Base-by-base conservation (phyloP, 1,140 invertebrate genomes). In the Branchinecta lynchi region DNA sequence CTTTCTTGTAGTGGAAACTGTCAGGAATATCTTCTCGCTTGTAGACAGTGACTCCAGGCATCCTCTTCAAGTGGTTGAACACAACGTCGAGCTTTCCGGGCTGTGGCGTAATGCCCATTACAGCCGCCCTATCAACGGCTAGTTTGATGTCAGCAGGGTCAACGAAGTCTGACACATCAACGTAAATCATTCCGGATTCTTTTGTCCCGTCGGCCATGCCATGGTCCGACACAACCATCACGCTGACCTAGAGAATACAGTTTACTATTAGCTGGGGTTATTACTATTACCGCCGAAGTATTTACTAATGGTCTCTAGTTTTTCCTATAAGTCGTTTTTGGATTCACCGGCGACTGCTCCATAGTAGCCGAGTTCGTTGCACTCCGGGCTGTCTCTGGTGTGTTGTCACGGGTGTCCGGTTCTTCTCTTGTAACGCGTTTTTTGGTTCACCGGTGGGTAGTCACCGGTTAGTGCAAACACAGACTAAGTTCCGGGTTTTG, bases 11-110 rank as follows among this genome's bases (percentile, higher is more conserved):
- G 71, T 78, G 77, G 71, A 74, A 78, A n/a, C 74, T 45, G 9
- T 77, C 74, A 8, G 79, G 77, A 66, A 79, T 76, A 7, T 78
- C 76, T 9, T 76, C 73, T 46, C 72, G 72, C 66, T 71, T 72
- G 71, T 77, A 80, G 10, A 79, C 76, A 46, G 70, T 71, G 43
- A 78, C 70, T 7, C 75, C 74, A 3, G 73, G 72, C 70, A 74
- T 75, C 32, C 69, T 46, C 46, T 72, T 74, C 65, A 78, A 71
- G 12, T 70, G 66, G 20, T 70, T 70, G 60, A 71, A 70, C 21
- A 72, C 71, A 45, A 70, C 70, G 12, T 72, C 69, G 43, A 44
- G 9, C 43, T 68, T 66, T 10, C 67, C 68, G 3, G 65, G 66
- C 17, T 60, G 45, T n/a, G 72, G 68, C 43, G 46, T 44, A 43